Conservation (phyloP, 2,888 invertebrate species). For the Drosophila aldrichi region DNA sequence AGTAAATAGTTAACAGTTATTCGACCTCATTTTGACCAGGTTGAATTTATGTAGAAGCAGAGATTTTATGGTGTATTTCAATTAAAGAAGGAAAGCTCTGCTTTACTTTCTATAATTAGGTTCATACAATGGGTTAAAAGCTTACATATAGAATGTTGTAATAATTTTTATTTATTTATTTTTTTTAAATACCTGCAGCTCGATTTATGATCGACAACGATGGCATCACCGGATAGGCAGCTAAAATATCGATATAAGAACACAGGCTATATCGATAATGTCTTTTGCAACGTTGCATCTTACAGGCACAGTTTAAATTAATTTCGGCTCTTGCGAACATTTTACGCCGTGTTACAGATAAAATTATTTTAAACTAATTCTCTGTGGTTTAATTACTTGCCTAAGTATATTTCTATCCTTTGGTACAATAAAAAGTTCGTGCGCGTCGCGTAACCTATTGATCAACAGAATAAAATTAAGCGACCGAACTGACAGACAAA, state of each 20-base stretch:
- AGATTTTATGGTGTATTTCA: background rate
- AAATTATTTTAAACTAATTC: constrained; percentile 20
- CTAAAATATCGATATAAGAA: constrained; percentile 19
- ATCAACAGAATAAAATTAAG: constrained; percentile 29
- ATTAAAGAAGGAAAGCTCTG: background rate
- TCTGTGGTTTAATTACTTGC: constrained; percentile 7
- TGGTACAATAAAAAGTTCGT: background rate
- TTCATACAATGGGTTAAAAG: background rate
- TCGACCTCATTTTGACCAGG: background rate
- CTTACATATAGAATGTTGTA: background rate
- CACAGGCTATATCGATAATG: constrained; percentile 33
- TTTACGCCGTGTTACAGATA: constrained; percentile 20
- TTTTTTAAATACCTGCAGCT: background rate
- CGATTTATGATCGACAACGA: background rate
- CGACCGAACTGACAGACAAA: constrained; percentile 61
- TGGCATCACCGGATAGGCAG: constrained; percentile 14
- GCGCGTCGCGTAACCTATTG: constrained; percentile 1
- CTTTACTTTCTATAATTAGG: background rate
- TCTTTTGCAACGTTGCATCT: constrained; percentile 62
- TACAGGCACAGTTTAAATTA: constrained; percentile 76
- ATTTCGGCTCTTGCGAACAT: constrained; percentile 56
- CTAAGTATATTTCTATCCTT: background rate
- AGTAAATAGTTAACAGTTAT: background rate
- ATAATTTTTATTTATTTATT: background rate
- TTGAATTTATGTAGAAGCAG: constrained; percentile 10